Percentiles rank a stretch among this genome's conserved stretches.
These are phyloP conservation scores for Patella caerulea DNA, from an alignment of 2,888 invertebrate genomes.

Conservation along the genomic window DNA sequence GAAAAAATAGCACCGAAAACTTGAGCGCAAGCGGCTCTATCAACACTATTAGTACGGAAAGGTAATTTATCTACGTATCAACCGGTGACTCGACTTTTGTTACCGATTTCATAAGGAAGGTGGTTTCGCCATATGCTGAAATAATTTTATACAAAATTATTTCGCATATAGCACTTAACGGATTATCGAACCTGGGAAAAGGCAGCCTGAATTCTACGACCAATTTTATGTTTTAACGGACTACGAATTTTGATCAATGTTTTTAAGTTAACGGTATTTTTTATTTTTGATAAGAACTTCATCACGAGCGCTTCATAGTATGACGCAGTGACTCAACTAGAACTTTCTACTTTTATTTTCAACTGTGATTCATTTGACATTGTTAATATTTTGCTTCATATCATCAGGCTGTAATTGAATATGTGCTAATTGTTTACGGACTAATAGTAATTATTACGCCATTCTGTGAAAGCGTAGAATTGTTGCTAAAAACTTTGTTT, in stretches of 20 bases:
- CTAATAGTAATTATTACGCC: too few species aligned
- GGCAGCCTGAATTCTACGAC: constrained; percentile 6
- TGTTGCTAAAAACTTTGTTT: too few species aligned
- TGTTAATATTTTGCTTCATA: too few species aligned
- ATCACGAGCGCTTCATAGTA: background rate
- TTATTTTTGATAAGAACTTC: background rate
- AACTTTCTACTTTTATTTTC: background rate
- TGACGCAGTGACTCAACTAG: background rate
- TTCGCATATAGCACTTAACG: background rate
- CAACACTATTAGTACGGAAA: background rate
- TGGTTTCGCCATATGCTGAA: constrained; percentile 1
- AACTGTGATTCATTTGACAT: background rate
- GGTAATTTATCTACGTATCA: background rate
- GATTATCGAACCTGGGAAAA: constrained; percentile 8
- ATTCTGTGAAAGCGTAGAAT: too few species aligned
- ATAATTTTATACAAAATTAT: background rate
- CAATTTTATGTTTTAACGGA: background rate
- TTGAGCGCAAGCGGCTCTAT: too few species aligned
- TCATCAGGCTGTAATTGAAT: too few species aligned
- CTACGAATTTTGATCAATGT: background rate
- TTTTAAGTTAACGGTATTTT: background rate
- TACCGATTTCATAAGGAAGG: constrained; percentile 9
- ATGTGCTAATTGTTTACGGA: too few species aligned
- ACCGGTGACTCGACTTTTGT: constrained; percentile 1
- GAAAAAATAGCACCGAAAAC: background rate